Base-by-base conservation (phyloP, 1,140 invertebrate genomes). In the Drosophila parabipectinata region DNA sequence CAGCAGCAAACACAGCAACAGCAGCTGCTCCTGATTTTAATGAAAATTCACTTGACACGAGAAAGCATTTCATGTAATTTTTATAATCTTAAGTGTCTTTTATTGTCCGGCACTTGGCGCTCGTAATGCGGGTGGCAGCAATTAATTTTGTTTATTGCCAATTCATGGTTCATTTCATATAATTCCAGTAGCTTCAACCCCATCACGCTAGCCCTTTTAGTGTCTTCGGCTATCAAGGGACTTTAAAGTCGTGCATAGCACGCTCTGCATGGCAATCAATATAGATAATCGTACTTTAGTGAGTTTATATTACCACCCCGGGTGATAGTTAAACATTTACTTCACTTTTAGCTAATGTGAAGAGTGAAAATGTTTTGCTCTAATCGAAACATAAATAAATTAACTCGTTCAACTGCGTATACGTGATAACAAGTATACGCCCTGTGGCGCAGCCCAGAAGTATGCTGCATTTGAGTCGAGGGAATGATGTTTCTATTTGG, bases 11-110 rank as follows among this genome's bases (percentile, higher is more conserved):
- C 14, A n/a, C 39, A 41, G 39, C 32, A n/a, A n/a, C 41, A 18
- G 41, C 41, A 44, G n/a, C 41, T 14, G 62, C 48, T 57, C 41
- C 34, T 47, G 44, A 66, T 45, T 84, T 72, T 66, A 84, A 84
- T 84, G 77, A 79, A 84, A 73, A 60, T 51, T 62, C 61, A 75
- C 62, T 72, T 54, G 58, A 77, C 62, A 83, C 51, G 57, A 26
- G 52, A 45, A 66, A 61, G 58, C 67, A 60, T 68, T 77, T 61
- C 69, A 79, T 85, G 77, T 85, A 50, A 64, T 69, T 84, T 84
- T 83, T 78, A 82, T 83, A 84, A 84, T 85, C 81, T 80, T 63
- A 77, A 84, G 77, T 80, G 77, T 62, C 45, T 69, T 82, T 73
- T 73, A 71, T 62, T 72, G 72, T 77, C 48, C 67, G 39, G 44